phyloP scores from a whole-genome alignment of 2,888 invertebrate species.

The Clivina fossor region DNA sequence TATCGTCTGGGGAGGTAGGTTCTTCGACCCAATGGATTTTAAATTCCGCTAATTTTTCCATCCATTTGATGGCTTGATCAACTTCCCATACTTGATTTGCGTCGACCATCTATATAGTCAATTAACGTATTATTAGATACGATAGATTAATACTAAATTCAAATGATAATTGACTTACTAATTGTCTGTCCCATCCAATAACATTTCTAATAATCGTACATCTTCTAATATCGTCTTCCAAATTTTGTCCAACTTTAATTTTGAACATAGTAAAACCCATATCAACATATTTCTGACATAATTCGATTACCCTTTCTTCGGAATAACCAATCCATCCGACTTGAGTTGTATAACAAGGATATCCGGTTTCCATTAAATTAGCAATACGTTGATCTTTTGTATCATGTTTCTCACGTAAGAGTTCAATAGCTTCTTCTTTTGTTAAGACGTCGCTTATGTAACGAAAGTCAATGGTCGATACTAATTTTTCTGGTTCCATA shows the following conservation, averaged over 20 bases:
- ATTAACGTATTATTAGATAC: background rate
- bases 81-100: slow-evolving; percentile 91
- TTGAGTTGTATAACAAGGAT: slow-evolving; percentile 87
- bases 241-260: slow-evolving; percentile 82
- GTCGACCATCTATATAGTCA: slow-evolving; percentile 81
- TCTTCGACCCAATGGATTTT: slow-evolving; percentile 90
- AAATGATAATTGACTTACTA: slow-evolving; percentile 58
- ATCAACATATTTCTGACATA: slow-evolving; percentile 72
- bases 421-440: slow-evolving; percentile 74
- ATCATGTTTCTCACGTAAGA: slow-evolving; percentile 62
- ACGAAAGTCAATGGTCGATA: slow-evolving; percentile 86
- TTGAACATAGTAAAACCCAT: slow-evolving; percentile 83
- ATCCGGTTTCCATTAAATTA: slow-evolving; percentile 66
- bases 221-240: slow-evolving; percentile 75
- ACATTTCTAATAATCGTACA: slow-evolving; percentile 71
- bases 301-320: slow-evolving; percentile 68
- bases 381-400: slow-evolving; percentile 67
- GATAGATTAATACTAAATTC: background rate
- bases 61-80: slow-evolving; percentile 81
- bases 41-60: slow-evolving; percentile 72
- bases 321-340: slow-evolving; percentile 88
- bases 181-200: slow-evolving; percentile 72
- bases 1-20: slow-evolving; percentile 89
- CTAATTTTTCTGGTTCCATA: slow-evolving; percentile 79
- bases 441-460: slow-evolving; percentile 81